Conservation (phyloP, 2,888 invertebrate genomes). For the Teleogryllus oceanicus region DNA sequence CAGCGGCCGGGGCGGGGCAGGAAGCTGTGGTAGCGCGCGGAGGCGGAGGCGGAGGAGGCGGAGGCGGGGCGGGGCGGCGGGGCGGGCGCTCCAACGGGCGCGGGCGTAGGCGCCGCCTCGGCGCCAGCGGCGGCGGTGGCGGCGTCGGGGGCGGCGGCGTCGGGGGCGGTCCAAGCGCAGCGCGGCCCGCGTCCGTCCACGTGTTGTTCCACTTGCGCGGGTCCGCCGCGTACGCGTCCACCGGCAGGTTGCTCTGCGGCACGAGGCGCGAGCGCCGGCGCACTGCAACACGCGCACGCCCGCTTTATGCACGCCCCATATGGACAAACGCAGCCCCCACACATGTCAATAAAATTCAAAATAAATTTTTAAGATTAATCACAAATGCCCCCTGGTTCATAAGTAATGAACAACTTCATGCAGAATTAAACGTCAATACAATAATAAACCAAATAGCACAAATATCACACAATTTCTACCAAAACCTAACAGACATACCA, state of each 20-base stretch:
- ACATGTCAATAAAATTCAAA: too few species aligned
- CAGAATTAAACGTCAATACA: too few species aligned
- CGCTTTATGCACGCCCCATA: too few species aligned
- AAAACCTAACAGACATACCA: too few species aligned
- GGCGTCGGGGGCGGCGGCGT: not conserved
- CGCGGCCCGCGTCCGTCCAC: conserved; percentile 52
- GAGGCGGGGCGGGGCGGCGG: not conserved
- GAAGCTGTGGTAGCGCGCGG: not conserved
- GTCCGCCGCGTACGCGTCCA: conserved; percentile 58
- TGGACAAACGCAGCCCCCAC: too few species aligned
- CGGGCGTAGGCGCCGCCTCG: conserved; percentile 22
- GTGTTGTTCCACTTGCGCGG: conserved; percentile 67
- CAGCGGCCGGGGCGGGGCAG: not conserved
- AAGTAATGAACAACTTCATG: too few species aligned
- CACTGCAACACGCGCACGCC: conserved; percentile 37
- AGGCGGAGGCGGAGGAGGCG: conserved; percentile 10
- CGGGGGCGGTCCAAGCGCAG: conserved; percentile 52
- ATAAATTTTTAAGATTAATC: too few species aligned
- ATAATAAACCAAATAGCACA: too few species aligned
- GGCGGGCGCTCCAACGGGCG: not conserved
- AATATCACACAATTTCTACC: too few species aligned
- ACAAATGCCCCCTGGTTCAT: too few species aligned
- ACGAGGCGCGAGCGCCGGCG: conserved; percentile 54
- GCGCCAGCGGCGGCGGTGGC: conserved; percentile 21
- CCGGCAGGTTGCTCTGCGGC: conserved; percentile 54